Evolutionary conservation across 92 coral and sea anemone genomes (phyloP).

Genomic region (Scolanthus callimorphus): DNA sequence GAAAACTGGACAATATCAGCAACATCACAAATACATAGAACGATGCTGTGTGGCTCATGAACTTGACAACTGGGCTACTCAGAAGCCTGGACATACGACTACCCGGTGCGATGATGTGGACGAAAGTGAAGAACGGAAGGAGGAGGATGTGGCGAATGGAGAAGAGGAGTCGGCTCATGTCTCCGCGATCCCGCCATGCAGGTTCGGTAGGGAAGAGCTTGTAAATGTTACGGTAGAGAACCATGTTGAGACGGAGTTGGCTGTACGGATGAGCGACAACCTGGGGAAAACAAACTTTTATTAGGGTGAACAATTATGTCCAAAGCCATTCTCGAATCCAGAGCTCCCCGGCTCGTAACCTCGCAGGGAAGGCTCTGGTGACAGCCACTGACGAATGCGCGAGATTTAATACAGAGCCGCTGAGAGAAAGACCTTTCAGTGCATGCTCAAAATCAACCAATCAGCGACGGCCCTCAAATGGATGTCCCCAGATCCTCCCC

Average conservation of each 20-base stretch:
- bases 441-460: too few species aligned
- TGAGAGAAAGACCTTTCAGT: too few species aligned
- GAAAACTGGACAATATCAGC: conserved; percentile 47
- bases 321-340: too few species aligned
- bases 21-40: conserved; percentile 39
- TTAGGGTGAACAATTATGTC: too few species aligned
- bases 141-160: conserved; percentile 45
- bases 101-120: conserved; percentile 41
- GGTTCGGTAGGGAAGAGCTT: conserved; percentile 16
- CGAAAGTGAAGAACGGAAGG: conserved; percentile 38
- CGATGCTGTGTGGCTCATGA: conserved; percentile 63
- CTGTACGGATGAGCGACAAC: conserved; percentile 71
- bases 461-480: too few species aligned
- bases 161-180: conserved; percentile 30
- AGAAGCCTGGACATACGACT: conserved; percentile 20
- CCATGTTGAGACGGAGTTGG: conserved; percentile 58
- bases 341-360: too few species aligned
- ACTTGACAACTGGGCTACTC: conserved; percentile 60
- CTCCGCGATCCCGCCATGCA: conserved; percentile 38
- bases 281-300: conserved; percentile 19
- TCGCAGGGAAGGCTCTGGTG: too few species aligned
- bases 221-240: conserved; percentile 38
- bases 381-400: too few species aligned
- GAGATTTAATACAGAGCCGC: too few species aligned
- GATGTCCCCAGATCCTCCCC: too few species aligned